Conservation (phyloP, 2,113 vertebrate species). For the Eubucco bourcierii region DNA sequence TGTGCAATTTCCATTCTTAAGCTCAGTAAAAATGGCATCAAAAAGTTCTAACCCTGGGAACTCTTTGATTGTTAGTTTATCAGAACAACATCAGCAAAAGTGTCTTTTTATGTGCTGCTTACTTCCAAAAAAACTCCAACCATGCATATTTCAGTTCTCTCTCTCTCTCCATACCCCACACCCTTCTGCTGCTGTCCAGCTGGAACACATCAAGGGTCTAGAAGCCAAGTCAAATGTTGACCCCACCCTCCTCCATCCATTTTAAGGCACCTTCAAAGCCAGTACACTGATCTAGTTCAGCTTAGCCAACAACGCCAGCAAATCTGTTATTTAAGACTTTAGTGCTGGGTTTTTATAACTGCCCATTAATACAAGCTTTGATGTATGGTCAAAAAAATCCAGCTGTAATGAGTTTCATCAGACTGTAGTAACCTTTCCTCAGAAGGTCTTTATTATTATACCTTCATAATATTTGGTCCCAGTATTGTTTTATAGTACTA, state of each 20-base stretch:
- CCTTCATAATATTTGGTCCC: conserved; percentile 45
- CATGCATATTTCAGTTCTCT: conserved; percentile 44
- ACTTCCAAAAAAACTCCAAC: conserved; percentile 4
- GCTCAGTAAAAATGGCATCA: conserved; percentile 13
- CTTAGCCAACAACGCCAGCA: conserved; percentile 70
- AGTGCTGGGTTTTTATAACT: conserved; percentile 71
- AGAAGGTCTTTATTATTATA: conserved; percentile 57
- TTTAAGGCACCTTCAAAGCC: conserved; percentile 79
- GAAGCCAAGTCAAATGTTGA: conserved; percentile 76
- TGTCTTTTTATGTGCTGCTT: conserved; percentile 43
- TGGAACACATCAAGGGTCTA: conserved; percentile 76
- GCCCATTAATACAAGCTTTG: conserved; percentile 70
- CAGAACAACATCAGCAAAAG: conserved; percentile 36
- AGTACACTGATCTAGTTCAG: conserved; percentile 58
- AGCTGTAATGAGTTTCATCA: conserved; percentile 65
- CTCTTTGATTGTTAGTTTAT: conserved; percentile 5
- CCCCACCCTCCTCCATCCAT: conserved; percentile 78
- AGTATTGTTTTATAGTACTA: background rate
- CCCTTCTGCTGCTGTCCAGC: conserved; percentile 69
- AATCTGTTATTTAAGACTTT: conserved; percentile 72
- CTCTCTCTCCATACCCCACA: conserved; percentile 53
- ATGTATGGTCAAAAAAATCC: conserved; percentile 68
- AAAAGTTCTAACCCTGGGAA: background rate
- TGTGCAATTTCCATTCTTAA: conserved; percentile 15
- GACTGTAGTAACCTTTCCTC: conserved; percentile 34